Conservation (phyloP, 2,888 invertebrate genomes). For the Lasioglossum villosulum region DNA sequence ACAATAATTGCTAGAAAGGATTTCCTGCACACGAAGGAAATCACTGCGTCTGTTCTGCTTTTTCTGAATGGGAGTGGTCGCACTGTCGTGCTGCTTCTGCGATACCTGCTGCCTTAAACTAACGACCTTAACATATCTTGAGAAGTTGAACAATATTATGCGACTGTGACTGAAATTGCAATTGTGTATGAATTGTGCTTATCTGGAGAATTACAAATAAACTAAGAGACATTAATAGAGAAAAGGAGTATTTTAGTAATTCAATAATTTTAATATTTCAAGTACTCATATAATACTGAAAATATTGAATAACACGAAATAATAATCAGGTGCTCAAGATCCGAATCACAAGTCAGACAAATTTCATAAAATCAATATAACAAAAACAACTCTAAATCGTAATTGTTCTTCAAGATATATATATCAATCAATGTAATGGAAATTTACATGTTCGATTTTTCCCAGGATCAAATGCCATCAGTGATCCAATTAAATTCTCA, state of each 20-base stretch:
- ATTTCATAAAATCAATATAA: too few relatives aligned
- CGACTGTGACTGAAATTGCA: neutral
- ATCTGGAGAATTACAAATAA: neutral
- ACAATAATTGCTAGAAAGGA: constrained; percentile 7
- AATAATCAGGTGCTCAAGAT: neutral
- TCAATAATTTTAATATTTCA: neutral
- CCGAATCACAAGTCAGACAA: too few relatives aligned
- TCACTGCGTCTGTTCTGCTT: neutral
- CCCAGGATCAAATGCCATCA: neutral
- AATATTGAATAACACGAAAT: neutral
- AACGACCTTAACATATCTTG: neutral
- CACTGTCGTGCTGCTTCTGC: neutral
- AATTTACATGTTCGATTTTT: neutral
- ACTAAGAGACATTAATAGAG: neutral
- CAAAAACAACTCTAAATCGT: too few relatives aligned
- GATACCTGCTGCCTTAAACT: neutral
- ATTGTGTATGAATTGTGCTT: neutral
- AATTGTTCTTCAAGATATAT: neutral
- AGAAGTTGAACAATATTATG: neutral
- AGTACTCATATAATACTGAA: neutral
- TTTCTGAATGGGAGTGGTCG: neutral
- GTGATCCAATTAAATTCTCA: neutral
- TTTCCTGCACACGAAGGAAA: constrained; percentile 14
- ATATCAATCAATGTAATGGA: neutral
- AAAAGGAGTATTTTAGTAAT: neutral